phyloP scores from a whole-genome alignment of 2,113 vertebrate species.

The Hemiscyllium ocellatum region DNA sequence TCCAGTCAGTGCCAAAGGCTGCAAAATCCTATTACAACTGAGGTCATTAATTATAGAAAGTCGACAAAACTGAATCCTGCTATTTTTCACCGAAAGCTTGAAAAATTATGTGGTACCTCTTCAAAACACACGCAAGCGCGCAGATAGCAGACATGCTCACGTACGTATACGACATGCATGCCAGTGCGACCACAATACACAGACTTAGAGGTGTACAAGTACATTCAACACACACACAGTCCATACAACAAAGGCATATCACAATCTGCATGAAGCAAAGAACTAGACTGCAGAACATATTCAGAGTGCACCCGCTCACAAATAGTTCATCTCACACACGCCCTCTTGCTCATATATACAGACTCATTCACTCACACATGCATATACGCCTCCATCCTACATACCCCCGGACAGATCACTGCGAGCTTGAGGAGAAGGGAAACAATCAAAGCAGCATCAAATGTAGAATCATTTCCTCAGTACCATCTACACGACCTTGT shows the following conservation, averaged over 20 bases:
- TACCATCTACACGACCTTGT: neutral
- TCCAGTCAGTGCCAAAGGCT: constrained; percentile 56
- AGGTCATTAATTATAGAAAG: constrained; percentile 63
- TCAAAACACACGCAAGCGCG: neutral
- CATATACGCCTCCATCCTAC: too few species aligned
- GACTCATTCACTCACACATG: neutral
- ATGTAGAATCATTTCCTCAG: neutral
- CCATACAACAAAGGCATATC: too few species aligned
- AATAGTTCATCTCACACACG: neutral
- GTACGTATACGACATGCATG: neutral
- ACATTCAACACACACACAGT: neutral
- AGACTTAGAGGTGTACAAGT: neutral
- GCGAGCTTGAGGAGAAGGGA: neutral
- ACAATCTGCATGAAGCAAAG: neutral
- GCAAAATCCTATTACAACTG: constrained; percentile 65
- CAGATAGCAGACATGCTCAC: neutral
- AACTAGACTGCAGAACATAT: too few species aligned
- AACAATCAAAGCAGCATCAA: neutral
- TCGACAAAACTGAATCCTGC: constrained; percentile 52
- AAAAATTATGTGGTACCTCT: constrained; percentile 55
- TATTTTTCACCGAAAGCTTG: constrained; percentile 60
- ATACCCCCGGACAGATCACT: neutral
- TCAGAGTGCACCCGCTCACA: neutral
- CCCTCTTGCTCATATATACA: neutral
- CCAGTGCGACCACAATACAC: neutral